Evolutionary conservation across 2,888 invertebrate genomes (phyloP).

Genomic region (Coecobrya sp.): DNA sequence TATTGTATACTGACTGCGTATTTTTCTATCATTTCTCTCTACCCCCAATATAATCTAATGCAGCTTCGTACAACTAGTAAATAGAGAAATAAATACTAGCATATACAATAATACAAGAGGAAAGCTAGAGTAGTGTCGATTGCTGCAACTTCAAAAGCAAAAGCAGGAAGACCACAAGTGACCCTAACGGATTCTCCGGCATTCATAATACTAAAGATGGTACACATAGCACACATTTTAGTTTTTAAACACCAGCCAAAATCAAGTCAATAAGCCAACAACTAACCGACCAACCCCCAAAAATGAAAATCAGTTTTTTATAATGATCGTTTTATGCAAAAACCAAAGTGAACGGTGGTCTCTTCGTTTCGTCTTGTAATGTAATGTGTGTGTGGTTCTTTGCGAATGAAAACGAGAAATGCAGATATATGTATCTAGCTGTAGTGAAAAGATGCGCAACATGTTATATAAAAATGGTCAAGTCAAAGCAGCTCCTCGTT

Average conservation of each 20-base stretch:
- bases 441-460: not conserved
- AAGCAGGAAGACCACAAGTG: conserved; percentile 83
- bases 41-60: conserved; percentile 26
- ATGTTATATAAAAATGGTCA: conserved; percentile 44
- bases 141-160: conserved; percentile 49
- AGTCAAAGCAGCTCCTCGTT: not conserved
- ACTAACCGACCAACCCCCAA: conserved; percentile 46
- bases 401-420: conserved; percentile 14
- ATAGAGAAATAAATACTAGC: not conserved
- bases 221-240: conserved; percentile 48
- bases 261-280: conserved; percentile 69
- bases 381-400: conserved; percentile 8
- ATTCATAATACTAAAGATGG: conserved; percentile 69
- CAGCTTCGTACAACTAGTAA: not conserved
- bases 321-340: conserved; percentile 73
- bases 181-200: conserved; percentile 86
- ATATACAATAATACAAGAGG: conserved; percentile 16
- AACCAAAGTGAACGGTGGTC: conserved; percentile 70
- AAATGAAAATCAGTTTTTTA: conserved; percentile 68
- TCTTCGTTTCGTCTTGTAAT: conserved; percentile 39
- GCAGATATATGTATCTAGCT: not conserved
- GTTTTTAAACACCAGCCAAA: conserved; percentile 36
- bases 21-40: not conserved
- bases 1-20: not conserved
- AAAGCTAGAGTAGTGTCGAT: not conserved